Base-by-base conservation (phyloP, 2,113 vertebrate genomes). In the Gambusia affinis region DNA sequence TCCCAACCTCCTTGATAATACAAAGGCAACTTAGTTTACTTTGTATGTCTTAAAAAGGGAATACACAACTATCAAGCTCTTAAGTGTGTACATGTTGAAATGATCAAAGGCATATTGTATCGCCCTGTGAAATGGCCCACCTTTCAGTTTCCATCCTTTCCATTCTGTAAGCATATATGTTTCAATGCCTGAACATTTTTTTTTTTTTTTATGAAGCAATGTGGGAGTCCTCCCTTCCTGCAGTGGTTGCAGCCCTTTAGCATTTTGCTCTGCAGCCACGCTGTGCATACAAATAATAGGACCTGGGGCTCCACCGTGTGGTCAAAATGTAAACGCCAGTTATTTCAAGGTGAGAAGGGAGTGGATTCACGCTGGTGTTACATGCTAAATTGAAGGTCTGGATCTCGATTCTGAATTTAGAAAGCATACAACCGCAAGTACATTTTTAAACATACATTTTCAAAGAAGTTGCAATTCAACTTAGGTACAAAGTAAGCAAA, bases 281-380 rank as follows among this genome's bases (percentile, higher is more conserved):
- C 22, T 27, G 30, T 79, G 64, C 8, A 62, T 54, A 81, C 8
- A 76, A 19, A 83, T 70, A 37, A 29, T 60, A 60, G 37, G 68
- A 72, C 27, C 35, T 42, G 62, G 71, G 71, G 86, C 90, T 72
- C 88, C 92, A 80, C 88, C 90, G 70, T 74, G 88, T 19, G 93
- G 74, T 75, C 14, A 64, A 51, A 63, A 42, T 44, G 28, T 39
- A 24, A 80, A 90, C 51, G 39, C 8, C 76, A 87, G 57, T 28
- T 24, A 24, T 37, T 62, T 33, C 57, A 30, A 37, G 35, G 8
- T 28, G 60, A 73, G 44, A 63, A 35, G 33, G 47, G 10, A 2
- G 60, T 35, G 60, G 75, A n/a, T 4, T 39, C 30, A 4, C 24
- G 61, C 44, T 42, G 12, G 51, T 47, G 29, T 54, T 54, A 3